These are phyloP conservation scores for Neofelis nebulosa DNA, from an alignment of 2,113 vertebrate species.

Conservation along the genomic window DNA sequence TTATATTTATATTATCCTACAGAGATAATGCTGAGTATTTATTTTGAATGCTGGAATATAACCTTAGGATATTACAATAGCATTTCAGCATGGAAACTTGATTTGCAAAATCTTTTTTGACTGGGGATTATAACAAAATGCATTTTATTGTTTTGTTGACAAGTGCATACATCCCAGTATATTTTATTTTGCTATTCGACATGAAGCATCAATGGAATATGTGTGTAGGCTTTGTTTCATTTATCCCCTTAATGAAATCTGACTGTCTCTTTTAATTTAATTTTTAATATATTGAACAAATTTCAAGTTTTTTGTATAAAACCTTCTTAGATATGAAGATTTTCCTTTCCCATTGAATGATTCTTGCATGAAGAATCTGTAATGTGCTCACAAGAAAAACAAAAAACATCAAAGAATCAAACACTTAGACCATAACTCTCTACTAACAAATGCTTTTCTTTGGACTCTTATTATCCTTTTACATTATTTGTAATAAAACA, in stretches of 20 bases:
- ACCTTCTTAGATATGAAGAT: fast-evolving
- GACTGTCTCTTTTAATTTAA: not conserved
- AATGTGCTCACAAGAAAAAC: not conserved
- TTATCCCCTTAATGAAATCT: not conserved
- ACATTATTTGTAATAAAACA: not conserved
- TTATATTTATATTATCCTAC: not conserved
- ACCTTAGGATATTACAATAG: not conserved
- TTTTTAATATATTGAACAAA: not conserved
- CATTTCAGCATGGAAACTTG: not conserved
- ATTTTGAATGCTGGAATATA: not conserved
- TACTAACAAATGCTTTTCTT: not conserved
- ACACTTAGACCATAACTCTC: not conserved
- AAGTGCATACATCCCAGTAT: not conserved
- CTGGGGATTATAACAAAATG: not conserved
- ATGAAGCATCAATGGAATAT: not conserved
- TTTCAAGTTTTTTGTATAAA: not conserved
- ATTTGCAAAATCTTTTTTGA: not conserved
- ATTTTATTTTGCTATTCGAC: not conserved
- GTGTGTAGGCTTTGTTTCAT: not conserved
- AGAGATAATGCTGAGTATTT: not conserved
- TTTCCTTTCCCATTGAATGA: not conserved
- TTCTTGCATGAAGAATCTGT: not conserved
- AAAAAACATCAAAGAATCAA: not conserved
- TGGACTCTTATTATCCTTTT: not conserved
- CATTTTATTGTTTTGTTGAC: not conserved